Conservation (phyloP, 2,797 vertebrate genomes). For the Cirrhinus mrigala region DNA sequence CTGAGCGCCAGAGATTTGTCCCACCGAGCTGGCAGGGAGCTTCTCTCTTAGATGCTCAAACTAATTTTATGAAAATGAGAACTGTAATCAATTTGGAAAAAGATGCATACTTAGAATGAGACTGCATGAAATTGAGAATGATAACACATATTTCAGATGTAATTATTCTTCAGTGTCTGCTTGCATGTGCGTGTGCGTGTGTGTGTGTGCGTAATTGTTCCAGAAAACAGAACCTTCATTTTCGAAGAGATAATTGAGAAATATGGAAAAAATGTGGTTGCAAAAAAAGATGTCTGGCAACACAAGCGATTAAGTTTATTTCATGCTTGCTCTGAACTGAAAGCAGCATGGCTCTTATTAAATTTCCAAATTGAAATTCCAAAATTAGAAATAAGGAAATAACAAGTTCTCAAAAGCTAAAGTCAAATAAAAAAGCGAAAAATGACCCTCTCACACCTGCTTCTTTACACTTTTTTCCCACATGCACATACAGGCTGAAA, state of each 20-base stretch:
- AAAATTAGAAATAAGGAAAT: conserved; percentile 31
- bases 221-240: conserved; percentile 30
- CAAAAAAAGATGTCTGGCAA: conserved; percentile 13
- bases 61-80: conserved; percentile 52
- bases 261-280: conserved; percentile 20
- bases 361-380: not conserved
- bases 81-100: conserved; percentile 44
- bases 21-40: not conserved
- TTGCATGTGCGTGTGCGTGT: not conserved
- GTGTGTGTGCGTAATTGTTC: conserved; percentile 17
- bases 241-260: conserved; percentile 37
- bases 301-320: conserved; percentile 36
- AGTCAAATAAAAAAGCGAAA: not conserved
- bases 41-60: conserved; percentile 36
- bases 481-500: not conserved
- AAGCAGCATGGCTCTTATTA: conserved; percentile 29
- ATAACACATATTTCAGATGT: conserved; percentile 46
- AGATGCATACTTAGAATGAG: conserved; percentile 33
- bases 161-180: conserved; percentile 37
- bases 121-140: conserved; percentile 43
- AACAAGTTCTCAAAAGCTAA: not conserved
- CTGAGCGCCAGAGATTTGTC: not conserved
- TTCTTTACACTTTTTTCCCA: conserved; percentile 6
- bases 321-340: conserved; percentile 25
- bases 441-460: conserved; percentile 14